A percentile compares a stretch with the other conserved stretches of the same genome.
These are phyloP conservation scores for Halictus rubicundus DNA, from an alignment of 1,140 invertebrate genomes.

Conservation along the genomic window DNA sequence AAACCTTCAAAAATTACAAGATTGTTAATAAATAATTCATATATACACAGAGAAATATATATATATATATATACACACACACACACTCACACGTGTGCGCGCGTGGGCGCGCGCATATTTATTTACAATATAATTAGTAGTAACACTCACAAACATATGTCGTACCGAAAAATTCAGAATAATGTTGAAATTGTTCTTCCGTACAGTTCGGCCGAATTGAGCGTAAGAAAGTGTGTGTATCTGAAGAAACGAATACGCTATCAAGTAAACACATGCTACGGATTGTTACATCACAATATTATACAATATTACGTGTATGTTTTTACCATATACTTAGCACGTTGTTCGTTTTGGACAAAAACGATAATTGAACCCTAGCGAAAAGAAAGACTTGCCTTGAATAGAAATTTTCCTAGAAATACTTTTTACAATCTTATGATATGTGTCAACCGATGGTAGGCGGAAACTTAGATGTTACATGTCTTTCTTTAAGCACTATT, in stretches of 20 bases:
- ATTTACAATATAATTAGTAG: conserved; percentile 60
- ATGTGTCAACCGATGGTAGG: conserved; percentile 45
- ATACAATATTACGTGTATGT: conserved; percentile 29
- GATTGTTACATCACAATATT: conserved; percentile 38
- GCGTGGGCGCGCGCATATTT: conserved; percentile 30
- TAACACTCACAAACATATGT: conserved; percentile 51
- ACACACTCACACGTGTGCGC: background rate
- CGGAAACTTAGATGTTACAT: conserved; percentile 25
- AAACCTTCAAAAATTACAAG: conserved; percentile 45
- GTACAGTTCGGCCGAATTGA: conserved; percentile 49
- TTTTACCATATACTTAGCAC: conserved; percentile 36
- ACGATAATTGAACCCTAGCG: background rate
- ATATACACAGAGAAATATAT: conserved; percentile 44
- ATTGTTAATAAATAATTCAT: conserved; percentile 64
- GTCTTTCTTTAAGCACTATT: conserved; percentile 2
- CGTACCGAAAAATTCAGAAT: conserved; percentile 54
- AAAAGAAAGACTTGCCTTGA: background rate
- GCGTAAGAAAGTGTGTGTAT: conserved; percentile 25
- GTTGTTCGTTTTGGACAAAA: conserved; percentile 3
- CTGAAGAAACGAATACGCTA: conserved; percentile 14
- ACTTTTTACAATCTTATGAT: conserved; percentile 50
- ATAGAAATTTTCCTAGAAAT: conserved; percentile 6
- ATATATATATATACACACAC: conserved; percentile 39
- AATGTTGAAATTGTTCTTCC: conserved; percentile 36
- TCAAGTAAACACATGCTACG: conserved; percentile 21